Evolutionary conservation across 2,888 invertebrate genomes (phyloP), one percentile per base, ranked within the genome.

Genomic region (Eupithecia inturbata): DNA sequence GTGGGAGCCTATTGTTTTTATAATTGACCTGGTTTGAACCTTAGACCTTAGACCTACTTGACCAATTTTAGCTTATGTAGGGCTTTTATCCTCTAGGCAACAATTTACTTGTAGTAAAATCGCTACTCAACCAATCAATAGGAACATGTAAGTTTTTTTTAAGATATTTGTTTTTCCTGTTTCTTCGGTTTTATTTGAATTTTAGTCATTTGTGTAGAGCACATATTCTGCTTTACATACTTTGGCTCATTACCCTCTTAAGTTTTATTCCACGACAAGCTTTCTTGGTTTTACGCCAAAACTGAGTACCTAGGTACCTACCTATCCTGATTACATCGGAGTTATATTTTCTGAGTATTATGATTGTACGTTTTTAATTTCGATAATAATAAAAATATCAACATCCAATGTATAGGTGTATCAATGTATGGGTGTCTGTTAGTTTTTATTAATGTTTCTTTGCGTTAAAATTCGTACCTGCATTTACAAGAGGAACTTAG

Each of bases 1-100:
- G 71, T 76, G 66, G 68, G 76, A 74, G 70, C 62, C 49, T 36
- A 39, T 66, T 66, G 39, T 66, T 66, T 22, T 64, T 16, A 31
- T 64, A 39, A 66, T 66, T 41, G 22, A 66, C 10, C 66, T 36
- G 22, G 36, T 62, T 14, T 28, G 1, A 60, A 53, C 4, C 53
- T 22, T n/a, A 49, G 45, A 1, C n/a, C n/a, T 19, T 16, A 22
- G 53, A 53, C 22, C 22, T 22, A 22, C 26, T 57, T 14, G 53
- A 57, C 53, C 53, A 57, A 53, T 53, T 53, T 53, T 22, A 22
- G 22, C 53, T 53, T 53, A 4, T 53, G 22, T 53, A n/a, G 49
- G 19, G n/a, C 7, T n/a, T 19, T 7, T 0, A 7, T 49, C n/a
- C 10, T 41, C 16, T 41, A 16, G 4, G 16, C 45, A 45, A 19